These are phyloP conservation scores for Pelochelys cantorii DNA, from an alignment of 2,797 vertebrate species.

Conservation along the genomic window DNA sequence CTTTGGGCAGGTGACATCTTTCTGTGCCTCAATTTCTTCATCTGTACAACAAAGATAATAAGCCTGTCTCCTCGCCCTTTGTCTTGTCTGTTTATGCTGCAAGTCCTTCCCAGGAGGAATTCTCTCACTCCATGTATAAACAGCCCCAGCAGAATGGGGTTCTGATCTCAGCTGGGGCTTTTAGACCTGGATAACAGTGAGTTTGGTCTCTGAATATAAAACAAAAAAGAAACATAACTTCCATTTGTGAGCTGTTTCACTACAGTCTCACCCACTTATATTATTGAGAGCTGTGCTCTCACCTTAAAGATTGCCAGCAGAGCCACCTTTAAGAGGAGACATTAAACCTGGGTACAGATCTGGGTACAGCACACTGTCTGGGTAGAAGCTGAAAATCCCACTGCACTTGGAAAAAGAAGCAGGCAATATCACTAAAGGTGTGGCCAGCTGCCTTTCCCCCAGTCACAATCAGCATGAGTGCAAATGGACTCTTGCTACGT, in stretches of 20 bases:
- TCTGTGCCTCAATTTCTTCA: background rate
- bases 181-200: background rate
- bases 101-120: background rate
- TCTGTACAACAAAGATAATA: background rate
- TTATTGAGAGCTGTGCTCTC: background rate
- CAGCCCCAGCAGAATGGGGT: background rate
- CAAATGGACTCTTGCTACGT: background rate
- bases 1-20: background rate
- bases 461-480: background rate
- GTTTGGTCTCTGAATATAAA: background rate
- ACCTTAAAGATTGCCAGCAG: background rate
- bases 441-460: background rate
- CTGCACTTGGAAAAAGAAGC: background rate
- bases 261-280: background rate
- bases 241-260: background rate
- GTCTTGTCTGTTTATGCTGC: background rate
- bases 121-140: background rate
- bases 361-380: background rate
- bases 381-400: background rate
- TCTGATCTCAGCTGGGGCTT: background rate
- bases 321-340: background rate
- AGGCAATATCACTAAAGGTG: background rate
- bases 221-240: background rate
- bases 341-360: background rate
- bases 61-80: background rate